Conservation (phyloP, 2,888 invertebrate genomes). For the Lithophane socia region DNA sequence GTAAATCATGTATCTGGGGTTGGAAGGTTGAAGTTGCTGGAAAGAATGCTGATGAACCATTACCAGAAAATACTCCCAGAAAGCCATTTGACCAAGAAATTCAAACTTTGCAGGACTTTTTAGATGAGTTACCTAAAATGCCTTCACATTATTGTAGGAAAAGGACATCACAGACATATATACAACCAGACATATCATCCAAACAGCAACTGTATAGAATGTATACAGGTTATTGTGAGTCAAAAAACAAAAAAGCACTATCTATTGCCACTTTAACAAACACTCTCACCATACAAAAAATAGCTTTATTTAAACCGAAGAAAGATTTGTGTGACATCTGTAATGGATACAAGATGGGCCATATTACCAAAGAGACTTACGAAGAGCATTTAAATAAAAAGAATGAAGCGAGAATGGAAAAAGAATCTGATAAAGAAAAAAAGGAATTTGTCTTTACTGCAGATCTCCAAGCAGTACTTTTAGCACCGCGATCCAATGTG, state of each 20-base stretch:
- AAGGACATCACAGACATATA: conserved; percentile 2
- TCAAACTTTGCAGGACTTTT: conserved; percentile 2
- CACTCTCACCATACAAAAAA: conserved; percentile 16
- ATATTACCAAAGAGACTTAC: conserved; percentile 21
- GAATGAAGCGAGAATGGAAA: conserved; percentile 12
- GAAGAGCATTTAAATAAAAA: conserved; percentile 7
- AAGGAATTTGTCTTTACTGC: conserved; percentile 14
- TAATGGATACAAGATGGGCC: conserved; percentile 17
- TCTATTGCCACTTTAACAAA: conserved; percentile 24
- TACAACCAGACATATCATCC: conserved; percentile 5
- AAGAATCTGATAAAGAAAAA: not conserved
- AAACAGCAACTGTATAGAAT: conserved; percentile 10
- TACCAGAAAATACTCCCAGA: not conserved
- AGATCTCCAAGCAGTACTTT: conserved; percentile 17
- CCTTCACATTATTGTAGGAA: conserved; percentile 19
- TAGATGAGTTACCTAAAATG: conserved; percentile 16
- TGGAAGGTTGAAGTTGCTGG: not conserved
- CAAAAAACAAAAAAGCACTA: conserved; percentile 3
- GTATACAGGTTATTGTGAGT: conserved; percentile 9
- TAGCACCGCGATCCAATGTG: not conserved
- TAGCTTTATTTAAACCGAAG: conserved; percentile 20
- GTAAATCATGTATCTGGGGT: conserved; percentile 15
- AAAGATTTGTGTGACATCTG: conserved; percentile 28
- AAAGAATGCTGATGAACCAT: not conserved
- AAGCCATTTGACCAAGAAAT: conserved; percentile 16